Evolutionary conservation across 2,888 invertebrate species (phyloP).

Genomic region (Ennomos erosarius): DNA sequence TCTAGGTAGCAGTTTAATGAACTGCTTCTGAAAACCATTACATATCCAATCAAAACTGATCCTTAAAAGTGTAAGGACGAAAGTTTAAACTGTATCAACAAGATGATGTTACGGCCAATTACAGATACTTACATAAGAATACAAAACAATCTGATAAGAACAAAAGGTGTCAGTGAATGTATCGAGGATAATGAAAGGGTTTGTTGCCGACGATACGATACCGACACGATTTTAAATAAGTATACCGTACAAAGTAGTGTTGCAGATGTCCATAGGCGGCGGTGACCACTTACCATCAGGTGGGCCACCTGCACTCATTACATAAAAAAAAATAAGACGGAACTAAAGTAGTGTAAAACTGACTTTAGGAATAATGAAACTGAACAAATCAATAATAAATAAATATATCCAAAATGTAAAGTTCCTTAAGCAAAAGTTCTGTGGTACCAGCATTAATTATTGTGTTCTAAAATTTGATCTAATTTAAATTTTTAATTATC

Average conservation of each 20-base stretch:
- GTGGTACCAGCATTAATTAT: no score
- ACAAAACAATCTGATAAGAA: constrained; percentile 48
- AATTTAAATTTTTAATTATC: background rate
- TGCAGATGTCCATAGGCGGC: no score
- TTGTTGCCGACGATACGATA: constrained; percentile 34
- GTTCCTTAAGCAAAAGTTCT: no score
- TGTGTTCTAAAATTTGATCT: no score
- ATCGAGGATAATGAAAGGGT: constrained; percentile 44
- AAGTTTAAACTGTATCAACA: constrained; percentile 37
- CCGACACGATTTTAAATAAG: constrained; percentile 34
- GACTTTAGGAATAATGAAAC: no score
- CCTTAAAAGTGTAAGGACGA: constrained; percentile 35
- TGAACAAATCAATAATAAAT: no score
- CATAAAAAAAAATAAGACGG: no score
- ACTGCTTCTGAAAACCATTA: constrained; percentile 28
- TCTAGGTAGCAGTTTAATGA: constrained; percentile 42
- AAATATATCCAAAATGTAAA: no score
- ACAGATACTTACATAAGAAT: constrained; percentile 51
- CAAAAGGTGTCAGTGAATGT: constrained; percentile 48
- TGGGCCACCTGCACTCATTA: no score
- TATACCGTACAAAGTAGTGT: no score
- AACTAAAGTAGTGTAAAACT: no score
- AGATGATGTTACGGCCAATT: constrained; percentile 43
- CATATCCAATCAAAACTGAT: constrained; percentile 9
- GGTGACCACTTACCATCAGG: no score